Conservation (phyloP, 2,113 vertebrate species). For the Phylloscopus trochiloides region DNA sequence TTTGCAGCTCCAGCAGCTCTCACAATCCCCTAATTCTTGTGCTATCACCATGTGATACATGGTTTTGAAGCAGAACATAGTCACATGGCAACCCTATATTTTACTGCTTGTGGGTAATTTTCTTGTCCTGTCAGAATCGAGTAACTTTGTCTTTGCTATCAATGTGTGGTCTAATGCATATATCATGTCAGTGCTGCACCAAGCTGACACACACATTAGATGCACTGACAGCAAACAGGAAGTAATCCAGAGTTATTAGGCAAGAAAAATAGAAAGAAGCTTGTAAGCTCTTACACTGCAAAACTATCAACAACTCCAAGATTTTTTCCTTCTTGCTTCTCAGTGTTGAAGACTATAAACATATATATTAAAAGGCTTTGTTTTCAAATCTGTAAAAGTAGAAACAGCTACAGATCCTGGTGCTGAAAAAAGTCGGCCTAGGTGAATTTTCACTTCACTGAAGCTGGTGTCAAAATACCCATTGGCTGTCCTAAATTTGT, state of each 20-base stretch:
- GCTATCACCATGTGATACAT: neutral
- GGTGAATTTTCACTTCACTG: neutral
- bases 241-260: constrained; percentile 36
- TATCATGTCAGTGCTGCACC: constrained; percentile 10
- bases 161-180: constrained; percentile 50
- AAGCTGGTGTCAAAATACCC: neutral
- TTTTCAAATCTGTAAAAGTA: constrained; percentile 1
- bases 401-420: neutral
- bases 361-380: constrained; percentile 16
- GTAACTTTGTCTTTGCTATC: constrained; percentile 49
- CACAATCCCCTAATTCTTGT: neutral
- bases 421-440: neutral
- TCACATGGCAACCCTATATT: constrained; percentile 19
- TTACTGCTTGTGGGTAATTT: constrained; percentile 44
- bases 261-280: neutral
- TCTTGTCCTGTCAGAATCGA: constrained; percentile 47
- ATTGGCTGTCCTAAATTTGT: neutral
- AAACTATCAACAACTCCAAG: constrained; percentile 1
- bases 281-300: neutral
- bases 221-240: constrained; percentile 51
- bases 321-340: neutral
- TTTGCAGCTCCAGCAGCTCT: neutral
- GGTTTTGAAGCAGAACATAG: neutral
- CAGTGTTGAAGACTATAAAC: neutral
- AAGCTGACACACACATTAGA: constrained; percentile 22